Conservation (phyloP, 2,888 invertebrate species). For the Balanococcus diminutus region DNA sequence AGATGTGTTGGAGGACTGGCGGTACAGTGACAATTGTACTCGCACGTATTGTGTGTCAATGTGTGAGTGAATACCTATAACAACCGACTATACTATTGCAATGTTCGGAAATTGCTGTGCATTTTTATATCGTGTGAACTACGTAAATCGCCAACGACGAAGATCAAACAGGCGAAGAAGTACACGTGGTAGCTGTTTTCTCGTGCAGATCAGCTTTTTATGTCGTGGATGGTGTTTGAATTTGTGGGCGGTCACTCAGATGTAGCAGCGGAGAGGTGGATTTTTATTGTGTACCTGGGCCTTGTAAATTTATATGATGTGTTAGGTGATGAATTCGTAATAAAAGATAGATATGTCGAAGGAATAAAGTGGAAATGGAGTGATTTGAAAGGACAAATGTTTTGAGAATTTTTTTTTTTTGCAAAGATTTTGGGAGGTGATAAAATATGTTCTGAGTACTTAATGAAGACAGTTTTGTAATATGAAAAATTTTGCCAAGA, state of each 20-base stretch:
- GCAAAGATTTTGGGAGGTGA: no score
- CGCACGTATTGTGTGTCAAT: no score
- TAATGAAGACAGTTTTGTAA: no score
- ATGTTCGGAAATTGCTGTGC: background rate
- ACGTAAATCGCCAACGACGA: background rate
- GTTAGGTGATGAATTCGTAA: background rate
- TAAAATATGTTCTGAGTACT: no score
- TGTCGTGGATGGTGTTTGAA: background rate
- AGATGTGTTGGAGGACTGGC: no score
- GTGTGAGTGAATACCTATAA: background rate
- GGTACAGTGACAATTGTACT: no score
- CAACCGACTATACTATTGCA: background rate
- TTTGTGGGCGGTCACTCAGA: background rate
- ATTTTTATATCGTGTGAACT: background rate
- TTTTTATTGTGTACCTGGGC: background rate
- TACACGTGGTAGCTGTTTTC: slow-evolving; percentile 7
- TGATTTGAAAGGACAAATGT: no score
- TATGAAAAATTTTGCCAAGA: no score
- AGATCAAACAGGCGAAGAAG: background rate
- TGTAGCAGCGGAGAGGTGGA: background rate
- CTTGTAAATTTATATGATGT: background rate
- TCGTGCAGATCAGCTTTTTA: background rate
- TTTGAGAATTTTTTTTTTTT: no score
- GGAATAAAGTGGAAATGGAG: no score
- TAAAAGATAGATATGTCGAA: background rate